A percentile compares a stretch with the other conserved stretches of the same genome.
These are phyloP conservation scores for Sardinella longiceps DNA, from an alignment of 2,797 vertebrate species.

Conservation along the genomic window DNA sequence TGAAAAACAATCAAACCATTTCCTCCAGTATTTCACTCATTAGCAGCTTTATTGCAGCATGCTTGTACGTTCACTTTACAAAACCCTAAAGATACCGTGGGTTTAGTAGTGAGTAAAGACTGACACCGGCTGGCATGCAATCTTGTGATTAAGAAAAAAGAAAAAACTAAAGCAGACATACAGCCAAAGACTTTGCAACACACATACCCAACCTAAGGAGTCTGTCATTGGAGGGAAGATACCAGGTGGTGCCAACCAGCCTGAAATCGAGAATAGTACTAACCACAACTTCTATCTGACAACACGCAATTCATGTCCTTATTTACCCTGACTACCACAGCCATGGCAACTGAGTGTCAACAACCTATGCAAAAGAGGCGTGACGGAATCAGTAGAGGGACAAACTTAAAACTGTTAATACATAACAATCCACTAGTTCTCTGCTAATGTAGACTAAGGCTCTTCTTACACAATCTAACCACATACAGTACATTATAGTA, in stretches of 20 bases:
- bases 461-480: too few relatives aligned
- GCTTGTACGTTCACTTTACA: neutral
- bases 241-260: neutral
- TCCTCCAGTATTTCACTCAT: neutral
- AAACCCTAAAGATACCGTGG: neutral
- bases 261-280: neutral
- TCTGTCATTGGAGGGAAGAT: neutral
- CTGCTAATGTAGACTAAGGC: too few relatives aligned
- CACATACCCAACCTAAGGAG: neutral
- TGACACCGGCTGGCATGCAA: neutral
- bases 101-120: neutral
- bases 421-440: too few relatives aligned
- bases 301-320: conserved; percentile 9
- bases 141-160: neutral
- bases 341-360: conserved; percentile 5
- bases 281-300: neutral
- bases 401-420: too few relatives aligned
- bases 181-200: neutral
- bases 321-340: conserved; percentile 7
- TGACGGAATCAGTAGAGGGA: too few relatives aligned
- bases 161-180: neutral
- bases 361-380: conserved; percentile 11
- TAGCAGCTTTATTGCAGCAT: neutral
- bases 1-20: neutral
- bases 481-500: too few relatives aligned